These are phyloP conservation scores for Dendrolimus punctatus DNA, from an alignment of 1,140 invertebrate genomes.

Conservation along the genomic window DNA sequence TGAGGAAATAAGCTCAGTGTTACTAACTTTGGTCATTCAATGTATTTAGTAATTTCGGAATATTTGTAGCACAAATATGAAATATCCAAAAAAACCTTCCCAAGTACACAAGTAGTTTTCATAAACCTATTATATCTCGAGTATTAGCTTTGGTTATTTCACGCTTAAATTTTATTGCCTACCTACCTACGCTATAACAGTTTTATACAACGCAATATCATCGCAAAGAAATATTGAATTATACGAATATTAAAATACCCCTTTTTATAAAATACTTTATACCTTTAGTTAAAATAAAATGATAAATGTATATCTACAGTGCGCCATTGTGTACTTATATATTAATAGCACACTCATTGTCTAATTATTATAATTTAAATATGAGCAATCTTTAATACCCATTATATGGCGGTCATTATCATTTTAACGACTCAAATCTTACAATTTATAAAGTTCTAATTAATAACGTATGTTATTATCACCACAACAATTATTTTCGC, in stretches of 20 bases:
- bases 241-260: slow-evolving; percentile 1
- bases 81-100: no score
- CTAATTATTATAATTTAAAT: slow-evolving; percentile 7
- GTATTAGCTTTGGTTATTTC: slow-evolving; percentile 42
- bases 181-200: slow-evolving; percentile 16
- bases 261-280: slow-evolving; percentile 16
- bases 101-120: not conserved
- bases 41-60: no score
- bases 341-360: slow-evolving; percentile 22
- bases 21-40: not conserved
- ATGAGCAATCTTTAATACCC: no score
- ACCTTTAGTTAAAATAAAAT: slow-evolving; percentile 8
- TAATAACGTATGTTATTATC: no score
- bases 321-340: slow-evolving; percentile 36
- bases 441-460: no score
- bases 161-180: slow-evolving; percentile 35
- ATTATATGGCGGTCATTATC: no score
- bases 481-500: no score
- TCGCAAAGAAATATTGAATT: slow-evolving; percentile 20
- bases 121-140: slow-evolving; percentile 27
- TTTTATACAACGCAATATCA: slow-evolving; percentile 11
- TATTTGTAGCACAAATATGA: no score
- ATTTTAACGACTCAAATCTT: no score
- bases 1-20: not conserved
- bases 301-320: slow-evolving; percentile 18